A percentile compares a stretch with the other conserved stretches of the same genome.
Evolutionary conservation across 2,888 invertebrate genomes (phyloP).

Genomic region (Chloroclystis v-ata): DNA sequence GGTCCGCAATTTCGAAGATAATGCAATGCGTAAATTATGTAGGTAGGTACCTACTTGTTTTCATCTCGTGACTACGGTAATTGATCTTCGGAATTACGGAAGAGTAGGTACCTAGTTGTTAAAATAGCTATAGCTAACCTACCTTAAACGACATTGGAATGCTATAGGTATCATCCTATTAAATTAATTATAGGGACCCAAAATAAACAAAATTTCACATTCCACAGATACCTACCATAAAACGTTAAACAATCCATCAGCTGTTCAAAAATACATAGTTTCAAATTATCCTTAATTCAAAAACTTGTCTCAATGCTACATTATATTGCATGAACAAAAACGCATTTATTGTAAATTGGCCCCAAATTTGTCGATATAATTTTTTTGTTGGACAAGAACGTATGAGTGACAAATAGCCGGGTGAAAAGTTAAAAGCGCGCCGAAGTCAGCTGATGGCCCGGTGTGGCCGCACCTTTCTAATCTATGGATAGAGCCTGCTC

Average conservation of each 20-base stretch:
- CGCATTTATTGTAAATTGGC: constrained; percentile 24
- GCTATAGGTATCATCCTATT: no score
- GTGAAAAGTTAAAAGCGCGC: constrained; percentile 12
- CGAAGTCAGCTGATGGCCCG: constrained; percentile 18
- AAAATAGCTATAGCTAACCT: no score
- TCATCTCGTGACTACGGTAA: no score
- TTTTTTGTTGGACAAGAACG: constrained; percentile 29
- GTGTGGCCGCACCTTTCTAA: constrained; percentile 23
- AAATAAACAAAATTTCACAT: no score
- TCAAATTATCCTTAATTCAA: constrained; percentile 5
- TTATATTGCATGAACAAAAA: constrained; percentile 20
- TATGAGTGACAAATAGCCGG: constrained; percentile 38
- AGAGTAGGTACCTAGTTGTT: no score
- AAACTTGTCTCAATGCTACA: constrained; percentile 8
- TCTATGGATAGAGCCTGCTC: constrained; percentile 13
- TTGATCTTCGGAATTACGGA: no score
- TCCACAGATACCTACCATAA: no score
- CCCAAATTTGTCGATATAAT: constrained; percentile 24
- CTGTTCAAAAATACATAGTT: constrained; percentile 9
- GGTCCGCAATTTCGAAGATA: no score
- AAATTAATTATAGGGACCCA: no score
- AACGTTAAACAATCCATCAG: constrained; percentile 9
- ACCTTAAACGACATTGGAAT: no score
- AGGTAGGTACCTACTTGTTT: no score
- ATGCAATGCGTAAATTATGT: no score